These are phyloP conservation scores for Myotis yumanensis DNA, from an alignment of 2,113 vertebrate species.

Conservation along the genomic window DNA sequence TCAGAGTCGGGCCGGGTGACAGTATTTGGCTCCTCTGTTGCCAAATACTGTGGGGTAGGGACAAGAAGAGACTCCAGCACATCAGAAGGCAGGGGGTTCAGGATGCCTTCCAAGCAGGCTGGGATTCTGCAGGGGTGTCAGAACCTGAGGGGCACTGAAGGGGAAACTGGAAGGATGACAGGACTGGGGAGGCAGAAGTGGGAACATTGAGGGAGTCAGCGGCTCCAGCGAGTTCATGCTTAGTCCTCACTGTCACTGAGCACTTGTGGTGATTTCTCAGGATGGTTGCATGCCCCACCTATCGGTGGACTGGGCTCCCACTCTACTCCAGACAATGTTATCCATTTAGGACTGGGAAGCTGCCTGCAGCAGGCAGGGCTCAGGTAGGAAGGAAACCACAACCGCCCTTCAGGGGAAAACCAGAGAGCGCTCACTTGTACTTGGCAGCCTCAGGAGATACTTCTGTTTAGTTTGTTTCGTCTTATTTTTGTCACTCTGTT, in stretches of 20 bases:
- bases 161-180: rapidly evolving
- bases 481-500: neutral
- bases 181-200: neutral
- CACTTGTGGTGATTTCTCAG: rapidly evolving
- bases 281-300: rapidly evolving
- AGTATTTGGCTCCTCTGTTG: neutral
- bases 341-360: rapidly evolving
- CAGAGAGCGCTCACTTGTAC: rapidly evolving
- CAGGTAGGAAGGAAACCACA: neutral
- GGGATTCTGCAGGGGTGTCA: neutral
- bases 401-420: rapidly evolving
- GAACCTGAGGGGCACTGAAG: neutral
- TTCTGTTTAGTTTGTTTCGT: neutral
- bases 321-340: neutral
- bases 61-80: neutral
- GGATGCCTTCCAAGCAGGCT: neutral
- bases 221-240: neutral
- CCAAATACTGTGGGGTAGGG: too few species aligned
- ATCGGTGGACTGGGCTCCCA: rapidly evolving
- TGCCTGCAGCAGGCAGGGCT: neutral
- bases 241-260: rapidly evolving
- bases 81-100: neutral
- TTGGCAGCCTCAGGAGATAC: rapidly evolving
- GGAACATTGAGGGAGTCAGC: rapidly evolving
- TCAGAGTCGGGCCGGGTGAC: neutral